phyloP scores from a whole-genome alignment of 2,113 vertebrate genomes.

The Entomyzon cyanotis region DNA sequence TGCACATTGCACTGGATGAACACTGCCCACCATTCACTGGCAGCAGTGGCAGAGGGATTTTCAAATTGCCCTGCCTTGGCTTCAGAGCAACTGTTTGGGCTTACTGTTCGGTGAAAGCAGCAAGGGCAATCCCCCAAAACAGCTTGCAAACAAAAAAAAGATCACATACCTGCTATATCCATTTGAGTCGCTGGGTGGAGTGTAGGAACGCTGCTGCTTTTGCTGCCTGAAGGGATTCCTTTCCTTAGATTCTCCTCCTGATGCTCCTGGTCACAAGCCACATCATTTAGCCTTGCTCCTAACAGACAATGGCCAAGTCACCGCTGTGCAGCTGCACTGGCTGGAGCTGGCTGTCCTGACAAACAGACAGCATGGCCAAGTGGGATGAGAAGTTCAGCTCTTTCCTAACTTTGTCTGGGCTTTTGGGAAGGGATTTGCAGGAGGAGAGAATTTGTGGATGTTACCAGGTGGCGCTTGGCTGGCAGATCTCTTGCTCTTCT shows the following conservation, averaged over 20 bases:
- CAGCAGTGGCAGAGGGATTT: not conserved
- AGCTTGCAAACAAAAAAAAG: not conserved
- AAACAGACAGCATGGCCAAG: not conserved
- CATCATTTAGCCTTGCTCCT: not conserved
- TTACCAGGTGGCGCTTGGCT: not conserved
- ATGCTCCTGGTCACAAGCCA: not conserved
- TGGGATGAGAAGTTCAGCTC: not conserved
- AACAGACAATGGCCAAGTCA: not conserved
- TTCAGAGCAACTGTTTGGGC: not conserved
- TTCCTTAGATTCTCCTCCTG: not conserved
- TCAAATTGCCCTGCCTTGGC: not conserved
- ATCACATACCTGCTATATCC: not conserved
- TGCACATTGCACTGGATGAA: not conserved
- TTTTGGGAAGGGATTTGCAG: not conserved
- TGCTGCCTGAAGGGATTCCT: not conserved
- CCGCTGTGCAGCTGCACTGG: not conserved
- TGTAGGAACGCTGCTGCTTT: not conserved
- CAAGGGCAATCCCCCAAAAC: not conserved
- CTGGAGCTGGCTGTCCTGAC: not conserved
- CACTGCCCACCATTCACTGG: accelerated
- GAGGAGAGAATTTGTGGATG: not conserved
- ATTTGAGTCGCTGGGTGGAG: not conserved
- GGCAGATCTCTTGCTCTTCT: not conserved
- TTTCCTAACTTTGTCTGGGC: not conserved
- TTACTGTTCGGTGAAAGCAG: not conserved